phyloP scores from a whole-genome alignment of 2,888 invertebrate species.

The Drosophila algonquin region DNA sequence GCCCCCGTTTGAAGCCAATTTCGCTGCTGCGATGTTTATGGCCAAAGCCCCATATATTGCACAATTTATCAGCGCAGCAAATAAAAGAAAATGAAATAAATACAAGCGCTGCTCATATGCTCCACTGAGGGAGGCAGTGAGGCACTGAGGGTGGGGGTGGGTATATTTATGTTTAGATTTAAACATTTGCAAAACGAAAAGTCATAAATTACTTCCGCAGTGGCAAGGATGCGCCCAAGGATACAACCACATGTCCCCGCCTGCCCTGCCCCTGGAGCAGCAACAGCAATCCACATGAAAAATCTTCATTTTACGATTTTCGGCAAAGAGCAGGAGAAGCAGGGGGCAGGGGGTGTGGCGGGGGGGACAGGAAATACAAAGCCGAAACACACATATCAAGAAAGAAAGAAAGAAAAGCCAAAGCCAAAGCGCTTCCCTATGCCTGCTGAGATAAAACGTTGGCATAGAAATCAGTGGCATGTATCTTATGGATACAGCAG shows the following conservation, averaged over 20 bases:
- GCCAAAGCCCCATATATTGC: constrained; percentile 66
- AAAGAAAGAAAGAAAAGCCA: constrained; percentile 8
- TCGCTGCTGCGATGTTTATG: constrained; percentile 56
- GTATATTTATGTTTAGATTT: constrained; percentile 78
- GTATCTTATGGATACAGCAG: constrained; percentile 75
- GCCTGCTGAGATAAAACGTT: constrained; percentile 69
- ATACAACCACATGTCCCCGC: constrained; percentile 42
- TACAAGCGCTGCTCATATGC: constrained; percentile 72
- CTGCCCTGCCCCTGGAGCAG: constrained; percentile 14
- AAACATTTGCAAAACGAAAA: constrained; percentile 80
- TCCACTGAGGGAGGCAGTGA: constrained; percentile 20
- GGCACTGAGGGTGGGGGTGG: constrained; percentile 7
- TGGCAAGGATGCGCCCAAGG: constrained; percentile 73
- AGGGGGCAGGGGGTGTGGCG: background rate
- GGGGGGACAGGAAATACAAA: constrained; percentile 23
- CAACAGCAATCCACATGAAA: constrained; percentile 75
- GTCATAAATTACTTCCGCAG: constrained; percentile 78
- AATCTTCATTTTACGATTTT: constrained; percentile 80
- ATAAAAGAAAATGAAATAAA: constrained; percentile 75
- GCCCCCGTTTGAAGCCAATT: constrained; percentile 62
- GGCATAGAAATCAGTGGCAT: constrained; percentile 76
- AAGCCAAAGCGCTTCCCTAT: constrained; percentile 52
- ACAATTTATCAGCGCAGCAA: constrained; percentile 74
- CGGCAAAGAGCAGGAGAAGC: constrained; percentile 42
- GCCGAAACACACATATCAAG: constrained; percentile 43